phyloP scores from a whole-genome alignment of 2,888 invertebrate genomes.

The Pyrrhosoma nymphula region DNA sequence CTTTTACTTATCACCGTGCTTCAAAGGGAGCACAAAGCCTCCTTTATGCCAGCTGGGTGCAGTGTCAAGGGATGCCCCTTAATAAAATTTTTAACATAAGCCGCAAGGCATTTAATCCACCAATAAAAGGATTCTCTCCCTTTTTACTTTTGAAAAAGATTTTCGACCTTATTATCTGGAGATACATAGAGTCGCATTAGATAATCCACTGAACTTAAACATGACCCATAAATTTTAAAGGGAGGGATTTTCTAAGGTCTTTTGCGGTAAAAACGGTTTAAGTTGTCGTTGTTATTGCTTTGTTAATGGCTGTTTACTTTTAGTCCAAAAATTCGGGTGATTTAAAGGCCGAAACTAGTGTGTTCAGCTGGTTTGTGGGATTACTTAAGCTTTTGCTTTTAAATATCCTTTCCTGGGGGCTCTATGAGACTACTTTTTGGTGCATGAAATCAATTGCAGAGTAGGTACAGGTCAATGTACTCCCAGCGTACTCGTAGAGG shows the following conservation, averaged over 20 bases:
- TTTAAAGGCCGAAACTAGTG: neutral
- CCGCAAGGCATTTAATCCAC: neutral
- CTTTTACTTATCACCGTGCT: neutral
- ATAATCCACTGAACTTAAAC: slow-evolving; percentile 19
- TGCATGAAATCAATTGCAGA: no score
- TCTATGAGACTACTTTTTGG: no score
- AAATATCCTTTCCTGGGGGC: neutral
- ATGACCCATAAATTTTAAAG: neutral
- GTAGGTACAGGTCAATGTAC: no score
- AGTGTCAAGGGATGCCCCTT: neutral
- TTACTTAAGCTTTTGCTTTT: neutral
- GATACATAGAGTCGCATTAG: neutral
- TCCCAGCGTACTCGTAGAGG: no score
- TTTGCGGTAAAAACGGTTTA: neutral
- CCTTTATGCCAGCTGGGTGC: neutral
- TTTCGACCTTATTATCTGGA: neutral
- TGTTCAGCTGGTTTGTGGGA: neutral
- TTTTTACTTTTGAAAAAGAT: neutral
- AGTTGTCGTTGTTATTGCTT: neutral
- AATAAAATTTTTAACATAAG: neutral
- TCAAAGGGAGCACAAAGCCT: neutral
- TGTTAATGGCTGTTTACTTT: neutral
- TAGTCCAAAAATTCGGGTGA: neutral
- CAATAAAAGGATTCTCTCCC: neutral
- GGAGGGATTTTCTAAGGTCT: neutral